Evolutionary conservation across 2,888 invertebrate genomes (phyloP).

Genomic region (Dinocampus coccinellae): DNA sequence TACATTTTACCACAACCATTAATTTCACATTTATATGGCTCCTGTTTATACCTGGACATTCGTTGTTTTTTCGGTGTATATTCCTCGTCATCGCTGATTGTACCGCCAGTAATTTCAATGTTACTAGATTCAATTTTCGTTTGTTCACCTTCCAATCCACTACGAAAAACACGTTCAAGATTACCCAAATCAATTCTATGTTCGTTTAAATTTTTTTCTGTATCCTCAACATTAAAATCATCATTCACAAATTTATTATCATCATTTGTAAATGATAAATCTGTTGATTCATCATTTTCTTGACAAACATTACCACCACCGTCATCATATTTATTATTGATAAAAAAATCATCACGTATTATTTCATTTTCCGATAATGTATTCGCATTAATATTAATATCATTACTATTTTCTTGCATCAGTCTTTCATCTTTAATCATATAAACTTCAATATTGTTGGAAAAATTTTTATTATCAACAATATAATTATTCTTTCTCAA

Average conservation of each 20-base stretch:
- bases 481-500: conserved; percentile 48
- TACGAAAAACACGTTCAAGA: conserved; percentile 61
- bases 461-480: conserved; percentile 41
- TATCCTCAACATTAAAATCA: conserved; percentile 48
- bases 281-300: conserved; percentile 48
- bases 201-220: conserved; percentile 50
- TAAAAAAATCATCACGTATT: conserved; percentile 43
- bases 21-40: conserved; percentile 65
- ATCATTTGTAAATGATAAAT: conserved; percentile 51
- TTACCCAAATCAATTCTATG: conserved; percentile 64
- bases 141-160: conserved; percentile 55
- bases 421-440: conserved; percentile 35
- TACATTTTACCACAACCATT: conserved; percentile 67
- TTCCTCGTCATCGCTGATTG: conserved; percentile 63
- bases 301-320: background rate
- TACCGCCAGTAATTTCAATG: conserved; percentile 56
- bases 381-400: conserved; percentile 45
- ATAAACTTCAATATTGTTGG: conserved; percentile 46
- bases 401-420: conserved; percentile 26
- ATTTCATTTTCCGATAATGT: conserved; percentile 17
- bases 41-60: conserved; percentile 66
- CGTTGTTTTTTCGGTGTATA: conserved; percentile 67
- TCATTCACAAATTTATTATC: conserved; percentile 52
- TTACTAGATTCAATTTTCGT: conserved; percentile 53
- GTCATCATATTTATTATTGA: conserved; percentile 45